Conservation (phyloP, 2,888 invertebrate species). For the Drosophila heteroneura region DNA sequence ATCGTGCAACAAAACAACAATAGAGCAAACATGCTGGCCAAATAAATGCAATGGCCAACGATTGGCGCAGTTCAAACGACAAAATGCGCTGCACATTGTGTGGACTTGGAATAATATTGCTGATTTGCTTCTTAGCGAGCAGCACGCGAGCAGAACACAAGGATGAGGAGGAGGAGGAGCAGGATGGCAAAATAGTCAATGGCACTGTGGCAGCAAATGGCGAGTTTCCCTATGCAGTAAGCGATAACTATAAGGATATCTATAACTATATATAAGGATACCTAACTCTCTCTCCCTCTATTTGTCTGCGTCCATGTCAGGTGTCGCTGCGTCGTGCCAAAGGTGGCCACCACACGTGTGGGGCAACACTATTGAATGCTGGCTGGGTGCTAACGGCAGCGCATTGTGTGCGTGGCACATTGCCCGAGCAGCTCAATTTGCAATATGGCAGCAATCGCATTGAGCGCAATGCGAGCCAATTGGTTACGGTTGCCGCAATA, state of each 20-base stretch:
- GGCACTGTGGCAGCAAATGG: slow-evolving; percentile 74
- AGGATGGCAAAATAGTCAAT: slow-evolving; percentile 78
- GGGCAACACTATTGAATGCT: slow-evolving; percentile 79
- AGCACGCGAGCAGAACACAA: not conserved
- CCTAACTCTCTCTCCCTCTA: not conserved
- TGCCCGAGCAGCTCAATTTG: slow-evolving; percentile 68
- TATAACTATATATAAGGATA: not conserved
- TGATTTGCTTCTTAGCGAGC: not conserved
- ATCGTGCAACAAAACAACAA: not conserved
- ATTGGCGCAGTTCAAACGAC: slow-evolving; percentile 3
- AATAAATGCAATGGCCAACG: slow-evolving; percentile 46
- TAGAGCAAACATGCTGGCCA: not conserved
- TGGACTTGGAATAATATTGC: slow-evolving; percentile 10
- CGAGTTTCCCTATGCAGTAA: slow-evolving; percentile 82
- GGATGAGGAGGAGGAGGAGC: slow-evolving; percentile 12
- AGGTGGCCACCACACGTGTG: slow-evolving; percentile 80
- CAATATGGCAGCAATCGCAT: slow-evolving; percentile 81
- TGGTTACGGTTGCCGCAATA: slow-evolving; percentile 69
- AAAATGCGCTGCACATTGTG: slow-evolving; percentile 32
- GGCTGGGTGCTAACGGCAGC: slow-evolving; percentile 83
- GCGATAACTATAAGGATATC: slow-evolving; percentile 18
- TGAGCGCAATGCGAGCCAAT: slow-evolving; percentile 61
- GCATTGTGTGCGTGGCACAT: slow-evolving; percentile 76
- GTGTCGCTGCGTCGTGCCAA: slow-evolving; percentile 74
- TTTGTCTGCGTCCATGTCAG: slow-evolving; percentile 36